A percentile compares a stretch with the other conserved stretches of the same genome.
These are phyloP conservation scores for Hypolimnas misippus DNA, from an alignment of 2,888 invertebrate genomes.

Conservation along the genomic window DNA sequence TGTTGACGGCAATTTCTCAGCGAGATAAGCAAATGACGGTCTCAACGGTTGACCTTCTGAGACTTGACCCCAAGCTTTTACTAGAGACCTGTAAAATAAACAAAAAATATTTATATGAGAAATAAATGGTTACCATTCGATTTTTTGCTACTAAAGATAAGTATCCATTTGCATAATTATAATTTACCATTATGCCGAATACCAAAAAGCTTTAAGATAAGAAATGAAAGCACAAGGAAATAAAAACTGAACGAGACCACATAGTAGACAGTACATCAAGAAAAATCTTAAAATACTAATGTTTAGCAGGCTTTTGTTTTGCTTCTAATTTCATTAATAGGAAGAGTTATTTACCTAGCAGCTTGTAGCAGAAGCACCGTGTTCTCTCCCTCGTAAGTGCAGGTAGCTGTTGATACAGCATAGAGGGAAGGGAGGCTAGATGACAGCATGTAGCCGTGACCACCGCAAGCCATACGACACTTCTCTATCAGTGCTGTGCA, in stretches of 20 bases:
- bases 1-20: constrained; percentile 48
- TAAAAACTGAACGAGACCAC: too few relatives aligned
- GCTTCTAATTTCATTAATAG: too few relatives aligned
- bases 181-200: too few relatives aligned
- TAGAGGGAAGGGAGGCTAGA: constrained; percentile 95
- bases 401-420: constrained; percentile 91
- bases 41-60: constrained; percentile 83
- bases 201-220: too few relatives aligned
- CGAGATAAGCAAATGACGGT: constrained; percentile 83
- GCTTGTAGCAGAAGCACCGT: constrained; percentile 96
- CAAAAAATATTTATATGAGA: too few relatives aligned
- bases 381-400: constrained; percentile 98
- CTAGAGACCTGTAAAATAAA: constrained; percentile 84
- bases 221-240: too few relatives aligned
- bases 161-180: too few relatives aligned
- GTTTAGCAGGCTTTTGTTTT: too few relatives aligned
- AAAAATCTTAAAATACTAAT: too few relatives aligned
- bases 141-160: too few relatives aligned
- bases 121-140: too few relatives aligned
- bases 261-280: too few relatives aligned
- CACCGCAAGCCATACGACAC: constrained; percentile 95
- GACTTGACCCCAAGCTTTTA: constrained; percentile 90
- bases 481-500: constrained; percentile 89
- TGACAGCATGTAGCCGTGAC: constrained; percentile 95
- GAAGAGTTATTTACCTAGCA: constrained; percentile 82